phyloP scores from a whole-genome alignment of 2,888 invertebrate genomes.

The Dynastes tityus region DNA sequence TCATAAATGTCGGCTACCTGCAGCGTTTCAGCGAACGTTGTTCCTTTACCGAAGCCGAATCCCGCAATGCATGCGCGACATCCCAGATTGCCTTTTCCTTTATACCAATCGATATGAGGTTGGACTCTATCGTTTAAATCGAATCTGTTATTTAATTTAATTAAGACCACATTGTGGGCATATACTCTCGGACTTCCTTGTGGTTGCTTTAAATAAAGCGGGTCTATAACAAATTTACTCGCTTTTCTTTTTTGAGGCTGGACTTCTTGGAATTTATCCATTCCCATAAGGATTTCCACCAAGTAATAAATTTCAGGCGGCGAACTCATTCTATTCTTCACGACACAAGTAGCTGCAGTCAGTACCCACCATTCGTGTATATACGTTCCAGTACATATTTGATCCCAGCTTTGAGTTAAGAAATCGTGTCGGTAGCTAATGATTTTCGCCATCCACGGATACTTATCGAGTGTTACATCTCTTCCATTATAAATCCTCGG shows the following conservation, averaged over 20 bases:
- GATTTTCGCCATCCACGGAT: background rate
- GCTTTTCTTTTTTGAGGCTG: no score
- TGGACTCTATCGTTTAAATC: no score
- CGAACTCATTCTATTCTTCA: background rate
- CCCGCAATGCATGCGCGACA: background rate
- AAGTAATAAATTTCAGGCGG: background rate
- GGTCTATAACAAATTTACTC: no score
- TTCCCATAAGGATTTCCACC: background rate
- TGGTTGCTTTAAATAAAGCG: no score
- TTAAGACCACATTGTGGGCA: no score
- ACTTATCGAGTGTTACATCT: background rate
- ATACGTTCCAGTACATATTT: background rate
- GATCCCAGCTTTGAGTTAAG: background rate
- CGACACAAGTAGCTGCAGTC: background rate
- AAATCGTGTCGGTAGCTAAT: background rate
- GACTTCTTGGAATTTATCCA: background rate
- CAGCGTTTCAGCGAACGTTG: background rate
- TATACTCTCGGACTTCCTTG: no score
- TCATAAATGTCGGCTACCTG: background rate
- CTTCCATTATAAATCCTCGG: background rate
- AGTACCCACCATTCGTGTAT: background rate
- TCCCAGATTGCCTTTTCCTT: background rate
- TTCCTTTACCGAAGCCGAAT: conserved; percentile 13
- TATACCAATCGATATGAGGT: background rate
- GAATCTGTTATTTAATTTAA: no score